Conservation (phyloP, 2,113 vertebrate species). For the Clarias macrocephalus region DNA sequence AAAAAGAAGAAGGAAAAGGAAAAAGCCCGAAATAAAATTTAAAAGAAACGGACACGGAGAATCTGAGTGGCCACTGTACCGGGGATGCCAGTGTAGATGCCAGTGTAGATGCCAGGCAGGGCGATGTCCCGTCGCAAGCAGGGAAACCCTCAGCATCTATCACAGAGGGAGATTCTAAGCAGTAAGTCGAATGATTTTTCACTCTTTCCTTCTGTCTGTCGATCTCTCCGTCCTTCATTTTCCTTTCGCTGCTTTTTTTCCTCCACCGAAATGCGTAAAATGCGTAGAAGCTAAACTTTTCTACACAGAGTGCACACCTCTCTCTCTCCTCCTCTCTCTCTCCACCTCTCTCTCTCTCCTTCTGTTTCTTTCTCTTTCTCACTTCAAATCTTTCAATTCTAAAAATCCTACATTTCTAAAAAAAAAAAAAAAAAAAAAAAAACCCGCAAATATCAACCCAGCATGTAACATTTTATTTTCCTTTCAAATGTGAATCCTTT, state of each 20-base stretch:
- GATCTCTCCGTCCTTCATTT: not conserved
- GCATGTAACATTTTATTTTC: not conserved
- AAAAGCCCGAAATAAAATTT: too few relatives aligned
- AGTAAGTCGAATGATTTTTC: conserved; percentile 76
- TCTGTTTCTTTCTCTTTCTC: not conserved
- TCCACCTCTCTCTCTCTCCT: not conserved
- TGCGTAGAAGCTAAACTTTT: not conserved
- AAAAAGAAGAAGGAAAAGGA: conserved; percentile 51
- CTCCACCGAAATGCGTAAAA: not conserved
- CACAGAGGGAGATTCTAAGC: conserved; percentile 92
- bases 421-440: too few relatives aligned
- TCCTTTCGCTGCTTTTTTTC: not conserved
- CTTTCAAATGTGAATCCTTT: not conserved
- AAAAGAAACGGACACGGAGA: conserved; percentile 53
- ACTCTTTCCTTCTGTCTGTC: not conserved
- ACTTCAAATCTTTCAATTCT: not conserved
- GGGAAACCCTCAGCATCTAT: conserved; percentile 99
- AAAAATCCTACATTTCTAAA: not conserved
- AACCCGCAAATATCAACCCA: too few relatives aligned
- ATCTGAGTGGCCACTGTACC: conserved; percentile 76
- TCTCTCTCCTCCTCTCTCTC: not conserved
- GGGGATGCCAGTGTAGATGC: conserved; percentile 92
- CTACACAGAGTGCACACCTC: not conserved
- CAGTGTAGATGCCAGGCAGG: conserved; percentile 97
- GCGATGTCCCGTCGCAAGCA: conserved; percentile 99